Percentiles rank a stretch among this genome's conserved stretches.
phyloP scores from a whole-genome alignment of 1,140 invertebrate genomes.

The Oryzaephilus surinamensis region DNA sequence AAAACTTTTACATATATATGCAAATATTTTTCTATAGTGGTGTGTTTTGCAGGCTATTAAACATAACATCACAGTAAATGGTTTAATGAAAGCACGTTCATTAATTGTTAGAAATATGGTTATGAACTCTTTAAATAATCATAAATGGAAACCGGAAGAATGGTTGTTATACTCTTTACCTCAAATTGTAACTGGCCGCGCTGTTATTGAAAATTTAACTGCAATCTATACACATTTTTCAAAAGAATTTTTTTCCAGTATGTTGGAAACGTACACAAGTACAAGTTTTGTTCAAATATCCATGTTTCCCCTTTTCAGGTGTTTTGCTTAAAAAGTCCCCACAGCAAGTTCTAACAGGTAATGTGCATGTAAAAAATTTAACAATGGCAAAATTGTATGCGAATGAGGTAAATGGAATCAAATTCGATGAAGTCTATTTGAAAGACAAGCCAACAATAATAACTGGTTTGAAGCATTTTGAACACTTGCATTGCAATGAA shows the following conservation, averaged over 20 bases:
- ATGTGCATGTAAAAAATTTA: too few species aligned
- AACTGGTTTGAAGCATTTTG: too few species aligned
- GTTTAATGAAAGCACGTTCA: slow-evolving; percentile 12
- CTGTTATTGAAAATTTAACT: slow-evolving; percentile 10
- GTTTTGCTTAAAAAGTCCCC: too few species aligned
- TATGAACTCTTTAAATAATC: slow-evolving; percentile 16
- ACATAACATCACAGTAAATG: slow-evolving; percentile 12
- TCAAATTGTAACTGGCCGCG: slow-evolving; percentile 19
- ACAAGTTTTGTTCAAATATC: slow-evolving; percentile 18
- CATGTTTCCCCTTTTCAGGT: slow-evolving; percentile 13
- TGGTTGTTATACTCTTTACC: slow-evolving; percentile 20
- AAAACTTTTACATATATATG: too few species aligned
- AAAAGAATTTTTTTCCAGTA: too few species aligned
- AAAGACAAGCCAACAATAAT: too few species aligned
- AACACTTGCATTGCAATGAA: too few species aligned
- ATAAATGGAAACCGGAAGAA: slow-evolving; percentile 20
- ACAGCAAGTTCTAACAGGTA: too few species aligned
- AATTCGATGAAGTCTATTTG: too few species aligned
- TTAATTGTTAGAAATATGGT: slow-evolving; percentile 11
- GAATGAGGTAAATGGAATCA: slow-evolving; percentile 9
- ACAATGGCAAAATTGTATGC: too few species aligned
- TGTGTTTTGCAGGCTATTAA: slow-evolving; percentile 17
- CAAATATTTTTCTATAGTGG: too few species aligned
- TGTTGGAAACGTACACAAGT: too few species aligned
- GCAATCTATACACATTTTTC: slow-evolving; percentile 10